phyloP scores from a whole-genome alignment of 2,797 vertebrate genomes.

The Coregonus sp. region DNA sequence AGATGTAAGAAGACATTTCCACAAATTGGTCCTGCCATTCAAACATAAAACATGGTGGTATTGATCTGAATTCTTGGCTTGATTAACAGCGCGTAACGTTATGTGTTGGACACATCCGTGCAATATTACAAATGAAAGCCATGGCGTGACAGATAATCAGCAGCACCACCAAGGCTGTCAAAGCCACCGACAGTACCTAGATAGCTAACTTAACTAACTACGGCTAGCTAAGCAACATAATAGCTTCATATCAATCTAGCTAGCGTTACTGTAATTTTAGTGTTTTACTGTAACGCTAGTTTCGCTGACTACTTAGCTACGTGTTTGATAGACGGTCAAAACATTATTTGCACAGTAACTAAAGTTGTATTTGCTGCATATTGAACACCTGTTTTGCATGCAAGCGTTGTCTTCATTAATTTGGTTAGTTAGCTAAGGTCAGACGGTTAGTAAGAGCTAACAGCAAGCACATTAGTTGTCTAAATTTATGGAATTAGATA shows the following conservation, averaged over 20 bases:
- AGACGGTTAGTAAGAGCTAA: neutral
- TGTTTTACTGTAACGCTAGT: neutral
- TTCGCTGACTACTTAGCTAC: neutral
- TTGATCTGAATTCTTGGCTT: too few relatives aligned
- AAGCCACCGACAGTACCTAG: too few relatives aligned
- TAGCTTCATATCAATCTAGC: neutral
- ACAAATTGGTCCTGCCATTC: too few relatives aligned
- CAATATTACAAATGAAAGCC: too few relatives aligned
- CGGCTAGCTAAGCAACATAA: too few relatives aligned
- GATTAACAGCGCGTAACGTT: too few relatives aligned
- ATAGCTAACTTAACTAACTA: too few relatives aligned
- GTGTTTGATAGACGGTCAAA: neutral
- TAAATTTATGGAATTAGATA: neutral
- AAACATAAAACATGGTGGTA: too few relatives aligned
- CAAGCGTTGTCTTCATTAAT: neutral
- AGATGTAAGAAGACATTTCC: neutral
- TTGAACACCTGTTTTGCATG: neutral
- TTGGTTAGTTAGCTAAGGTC: neutral
- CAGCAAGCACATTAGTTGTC: neutral
- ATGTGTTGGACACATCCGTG: too few relatives aligned
- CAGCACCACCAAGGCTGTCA: too few relatives aligned
- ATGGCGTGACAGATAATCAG: too few relatives aligned
- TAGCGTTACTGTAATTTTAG: neutral
- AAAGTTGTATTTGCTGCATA: neutral
- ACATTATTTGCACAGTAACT: neutral